These are phyloP conservation scores for Empis stercorea DNA, from an alignment of 2,888 invertebrate genomes.

Conservation along the genomic window DNA sequence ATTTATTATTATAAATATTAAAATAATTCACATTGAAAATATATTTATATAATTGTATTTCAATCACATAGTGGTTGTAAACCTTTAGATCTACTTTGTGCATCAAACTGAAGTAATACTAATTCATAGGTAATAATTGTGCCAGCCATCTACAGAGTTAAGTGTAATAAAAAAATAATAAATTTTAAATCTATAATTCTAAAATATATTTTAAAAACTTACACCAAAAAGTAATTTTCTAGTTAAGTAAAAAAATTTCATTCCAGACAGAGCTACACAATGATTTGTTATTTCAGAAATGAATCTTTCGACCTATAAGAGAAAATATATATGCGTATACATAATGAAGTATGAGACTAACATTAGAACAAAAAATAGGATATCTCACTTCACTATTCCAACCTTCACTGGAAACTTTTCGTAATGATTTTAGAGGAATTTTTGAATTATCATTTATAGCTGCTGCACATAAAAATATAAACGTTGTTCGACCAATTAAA, in stretches of 20 bases:
- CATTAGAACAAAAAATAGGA: neutral
- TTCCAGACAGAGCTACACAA: constrained; percentile 42
- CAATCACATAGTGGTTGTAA: constrained; percentile 23
- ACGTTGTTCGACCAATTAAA: constrained; percentile 39
- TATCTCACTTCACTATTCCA: constrained; percentile 29
- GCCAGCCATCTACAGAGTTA: constrained; percentile 50
- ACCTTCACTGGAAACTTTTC: constrained; percentile 25
- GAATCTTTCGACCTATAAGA: constrained; percentile 41
- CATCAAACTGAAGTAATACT: constrained; percentile 48
- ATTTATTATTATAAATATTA: too few species aligned
- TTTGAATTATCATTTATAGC: constrained; percentile 44
- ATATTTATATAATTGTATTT: too few species aligned
- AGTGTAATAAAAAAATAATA: constrained; percentile 4
- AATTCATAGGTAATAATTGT: constrained; percentile 53
- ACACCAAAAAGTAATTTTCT: constrained; percentile 46
- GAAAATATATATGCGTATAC: neutral
- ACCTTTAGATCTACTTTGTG: constrained; percentile 26
- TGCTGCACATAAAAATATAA: constrained; percentile 43
- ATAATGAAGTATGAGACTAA: too few species aligned
- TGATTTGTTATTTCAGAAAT: constrained; percentile 42
- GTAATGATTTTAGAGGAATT: constrained; percentile 37
- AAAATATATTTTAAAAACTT: constrained; percentile 14
- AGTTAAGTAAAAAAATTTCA: constrained; percentile 43
- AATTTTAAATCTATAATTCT: neutral
- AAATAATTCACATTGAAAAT: too few species aligned